Percentiles rank a stretch among this genome's conserved stretches.
Evolutionary conservation across 2,888 invertebrate species (phyloP).

Genomic region (Schizotus pectinicornis): DNA sequence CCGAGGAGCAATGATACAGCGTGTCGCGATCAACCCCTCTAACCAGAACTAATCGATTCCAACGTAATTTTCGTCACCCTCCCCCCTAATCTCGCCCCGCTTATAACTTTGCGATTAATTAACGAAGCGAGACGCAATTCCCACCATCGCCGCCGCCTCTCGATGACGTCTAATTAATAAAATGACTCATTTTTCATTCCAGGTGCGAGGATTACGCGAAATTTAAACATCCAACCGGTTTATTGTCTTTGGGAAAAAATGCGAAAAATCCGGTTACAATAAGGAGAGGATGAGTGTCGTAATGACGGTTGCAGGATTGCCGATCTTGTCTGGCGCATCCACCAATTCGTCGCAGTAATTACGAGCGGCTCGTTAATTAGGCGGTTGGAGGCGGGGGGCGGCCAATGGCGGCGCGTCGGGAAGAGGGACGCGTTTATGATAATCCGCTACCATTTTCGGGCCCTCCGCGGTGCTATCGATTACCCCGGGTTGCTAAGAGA

Average conservation of each 20-base stretch:
- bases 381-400: constrained; percentile 13
- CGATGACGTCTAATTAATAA: no score
- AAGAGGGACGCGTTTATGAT: constrained; percentile 32
- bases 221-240: no score
- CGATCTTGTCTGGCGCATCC: constrained; percentile 5
- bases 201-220: no score
- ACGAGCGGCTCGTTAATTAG: constrained; percentile 31
- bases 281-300: no score
- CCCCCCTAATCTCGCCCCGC: not conserved
- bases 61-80: not conserved
- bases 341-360: constrained; percentile 25
- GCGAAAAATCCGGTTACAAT: no score
- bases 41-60: constrained; percentile 7
- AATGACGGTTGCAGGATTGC: no score
- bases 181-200: no score
- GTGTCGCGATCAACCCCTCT: constrained; percentile 8
- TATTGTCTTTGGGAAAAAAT: not conserved
- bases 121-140: not conserved
- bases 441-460: constrained; percentile 41
- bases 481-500: constrained; percentile 30
- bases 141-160: no score
- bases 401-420: no score
- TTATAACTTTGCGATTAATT: not conserved
- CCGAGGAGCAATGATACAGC: constrained; percentile 13
- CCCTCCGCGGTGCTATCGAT: constrained; percentile 34